A percentile compares a stretch with the other conserved stretches of the same genome.
Evolutionary conservation across 2,113 vertebrate genomes (phyloP).

Genomic region (Stomatorhinus ivindoensis): DNA sequence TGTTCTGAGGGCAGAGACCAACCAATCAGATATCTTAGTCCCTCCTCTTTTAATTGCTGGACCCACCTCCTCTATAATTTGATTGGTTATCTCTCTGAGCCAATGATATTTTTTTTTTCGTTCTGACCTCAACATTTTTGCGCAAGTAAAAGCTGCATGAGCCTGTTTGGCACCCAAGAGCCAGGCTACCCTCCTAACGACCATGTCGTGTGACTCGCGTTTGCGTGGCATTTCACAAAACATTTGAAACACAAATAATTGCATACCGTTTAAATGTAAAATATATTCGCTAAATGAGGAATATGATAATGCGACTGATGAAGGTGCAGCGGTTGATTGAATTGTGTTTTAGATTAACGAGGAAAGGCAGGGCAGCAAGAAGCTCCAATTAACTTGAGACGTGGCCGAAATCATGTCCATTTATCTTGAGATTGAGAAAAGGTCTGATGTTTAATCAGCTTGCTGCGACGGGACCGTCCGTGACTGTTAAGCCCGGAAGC

Average conservation of each 20-base stretch:
- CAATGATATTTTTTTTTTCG: too few relatives aligned
- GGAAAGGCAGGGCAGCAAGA: not conserved
- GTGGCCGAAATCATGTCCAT: not conserved
- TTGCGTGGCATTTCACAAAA: not conserved
- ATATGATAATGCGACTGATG: not conserved
- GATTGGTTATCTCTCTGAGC: too few relatives aligned
- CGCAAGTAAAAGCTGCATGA: too few relatives aligned
- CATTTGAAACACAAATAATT: not conserved
- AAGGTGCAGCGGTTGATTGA: not conserved
- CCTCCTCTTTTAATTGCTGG: too few relatives aligned
- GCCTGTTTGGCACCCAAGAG: too few relatives aligned
- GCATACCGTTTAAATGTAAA: not conserved
- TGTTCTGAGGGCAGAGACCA: too few relatives aligned
- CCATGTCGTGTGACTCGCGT: not conserved
- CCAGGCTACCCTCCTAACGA: not conserved
- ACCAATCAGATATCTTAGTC: too few relatives aligned
- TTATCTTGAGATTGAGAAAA: constrained; percentile 15
- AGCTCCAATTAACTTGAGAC: not conserved
- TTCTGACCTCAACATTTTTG: too few relatives aligned
- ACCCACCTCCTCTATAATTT: too few relatives aligned
- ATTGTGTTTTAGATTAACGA: not conserved
- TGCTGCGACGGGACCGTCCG: not conserved
- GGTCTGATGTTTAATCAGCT: constrained; percentile 7
- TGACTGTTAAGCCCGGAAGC: not conserved
- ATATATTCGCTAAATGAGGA: not conserved